phyloP scores from a whole-genome alignment of 2,113 vertebrate genomes.

The Ursus arctos region DNA sequence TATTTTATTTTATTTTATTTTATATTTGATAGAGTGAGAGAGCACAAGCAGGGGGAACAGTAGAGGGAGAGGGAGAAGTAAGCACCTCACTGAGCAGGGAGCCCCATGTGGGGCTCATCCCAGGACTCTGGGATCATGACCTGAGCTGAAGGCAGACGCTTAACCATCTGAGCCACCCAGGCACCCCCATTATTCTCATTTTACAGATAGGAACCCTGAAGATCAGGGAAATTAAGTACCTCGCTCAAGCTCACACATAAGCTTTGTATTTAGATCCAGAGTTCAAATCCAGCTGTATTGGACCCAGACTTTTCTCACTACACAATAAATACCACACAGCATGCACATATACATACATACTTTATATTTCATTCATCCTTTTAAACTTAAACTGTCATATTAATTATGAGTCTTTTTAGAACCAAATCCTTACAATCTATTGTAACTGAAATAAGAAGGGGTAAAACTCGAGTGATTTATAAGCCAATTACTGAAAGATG shows the following conservation, averaged over 20 bases:
- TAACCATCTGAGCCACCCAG: background rate
- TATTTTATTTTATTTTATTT: background rate
- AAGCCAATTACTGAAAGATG: background rate
- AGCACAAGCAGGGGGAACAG: background rate
- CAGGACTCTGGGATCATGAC: background rate
- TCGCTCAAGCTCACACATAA: background rate
- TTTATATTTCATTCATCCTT: background rate
- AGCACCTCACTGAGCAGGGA: background rate
- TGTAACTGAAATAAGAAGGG: background rate
- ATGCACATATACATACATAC: background rate
- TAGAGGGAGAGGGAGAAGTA: background rate
- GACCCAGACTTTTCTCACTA: background rate
- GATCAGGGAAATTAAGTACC: background rate
- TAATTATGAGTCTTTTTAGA: background rate
- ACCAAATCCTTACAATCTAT: background rate
- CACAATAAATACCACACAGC: background rate
- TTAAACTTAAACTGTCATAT: background rate
- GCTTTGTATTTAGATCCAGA: background rate
- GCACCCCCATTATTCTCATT: background rate
- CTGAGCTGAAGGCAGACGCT: background rate
- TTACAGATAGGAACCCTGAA: background rate
- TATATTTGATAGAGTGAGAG: background rate
- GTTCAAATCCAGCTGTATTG: background rate
- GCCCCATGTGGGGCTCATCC: background rate
- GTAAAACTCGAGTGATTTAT: background rate